Conservation (phyloP, 92 coral and sea anemone genomes). For the Parazoanthus swiftii region DNA sequence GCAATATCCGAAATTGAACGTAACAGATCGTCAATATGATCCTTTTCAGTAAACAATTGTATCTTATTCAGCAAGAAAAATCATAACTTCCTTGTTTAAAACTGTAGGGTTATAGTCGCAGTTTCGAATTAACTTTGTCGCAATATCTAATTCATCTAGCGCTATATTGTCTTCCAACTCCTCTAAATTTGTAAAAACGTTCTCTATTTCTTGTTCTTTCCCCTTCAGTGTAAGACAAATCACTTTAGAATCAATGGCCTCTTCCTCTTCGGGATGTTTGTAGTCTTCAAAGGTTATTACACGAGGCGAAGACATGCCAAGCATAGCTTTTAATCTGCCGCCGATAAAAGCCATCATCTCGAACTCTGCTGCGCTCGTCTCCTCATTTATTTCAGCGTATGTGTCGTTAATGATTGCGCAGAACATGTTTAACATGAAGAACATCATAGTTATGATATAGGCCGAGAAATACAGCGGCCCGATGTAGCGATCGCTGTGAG, state of each 20-base stretch:
- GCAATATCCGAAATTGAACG: neutral
- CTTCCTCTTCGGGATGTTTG: conserved; percentile 24
- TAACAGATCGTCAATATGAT: neutral
- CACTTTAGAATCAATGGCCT: neutral
- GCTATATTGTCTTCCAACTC: conserved; percentile 22
- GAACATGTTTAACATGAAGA: conserved; percentile 64
- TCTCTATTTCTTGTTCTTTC: neutral
- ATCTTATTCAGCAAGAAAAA: conserved; percentile 9
- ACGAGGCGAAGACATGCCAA: conserved; percentile 48
- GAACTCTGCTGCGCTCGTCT: conserved; percentile 42
- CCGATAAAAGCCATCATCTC: conserved; percentile 48
- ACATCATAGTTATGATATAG: conserved; percentile 58
- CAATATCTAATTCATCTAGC: conserved; percentile 7
- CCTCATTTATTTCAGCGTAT: conserved; percentile 52
- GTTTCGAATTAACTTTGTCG: conserved; percentile 23
- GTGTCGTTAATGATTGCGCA: conserved; percentile 59
- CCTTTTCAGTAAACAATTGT: neutral
- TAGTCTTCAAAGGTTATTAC: conserved; percentile 51
- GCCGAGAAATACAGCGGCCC: conserved; percentile 54
- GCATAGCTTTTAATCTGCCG: conserved; percentile 37
- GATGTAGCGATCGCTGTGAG: conserved; percentile 47
- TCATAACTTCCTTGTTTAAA: conserved; percentile 24
- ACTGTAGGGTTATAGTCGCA: neutral
- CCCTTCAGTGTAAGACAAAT: conserved; percentile 2
- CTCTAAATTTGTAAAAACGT: conserved; percentile 26